phyloP scores from a whole-genome alignment of 2,113 vertebrate species.

The Numida meleagris region DNA sequence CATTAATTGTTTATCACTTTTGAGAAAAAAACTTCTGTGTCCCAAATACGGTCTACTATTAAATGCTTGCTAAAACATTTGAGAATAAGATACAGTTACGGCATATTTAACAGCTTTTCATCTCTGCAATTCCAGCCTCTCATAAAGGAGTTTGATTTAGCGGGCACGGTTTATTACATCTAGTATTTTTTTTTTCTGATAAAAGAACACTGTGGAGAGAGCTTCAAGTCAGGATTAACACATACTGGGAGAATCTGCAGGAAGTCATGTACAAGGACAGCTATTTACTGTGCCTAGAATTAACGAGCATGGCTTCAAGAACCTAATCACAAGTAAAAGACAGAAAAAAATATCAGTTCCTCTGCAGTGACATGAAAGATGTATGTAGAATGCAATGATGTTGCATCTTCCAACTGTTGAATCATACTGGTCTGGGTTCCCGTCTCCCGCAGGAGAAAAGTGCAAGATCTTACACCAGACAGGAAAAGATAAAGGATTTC shows the following conservation, averaged over 20 bases:
- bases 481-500: neutral
- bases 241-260: neutral
- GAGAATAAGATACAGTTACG: neutral
- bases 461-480: neutral
- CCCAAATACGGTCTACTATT: neutral
- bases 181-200: neutral
- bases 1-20: neutral
- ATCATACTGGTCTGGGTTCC: neutral
- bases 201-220: neutral
- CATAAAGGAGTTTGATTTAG: neutral
- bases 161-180: neutral
- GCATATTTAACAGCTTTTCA: neutral
- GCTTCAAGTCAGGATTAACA: conserved; percentile 12
- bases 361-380: neutral
- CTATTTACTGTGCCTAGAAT: neutral
- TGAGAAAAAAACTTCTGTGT: neutral
- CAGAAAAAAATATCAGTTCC: neutral
- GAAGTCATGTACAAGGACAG: neutral
- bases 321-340: neutral
- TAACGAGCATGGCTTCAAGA: conserved; percentile 1
- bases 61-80: neutral
- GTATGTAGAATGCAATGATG: neutral
- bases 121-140: neutral
- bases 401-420: neutral
- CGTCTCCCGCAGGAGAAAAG: neutral